Evolutionary conservation across 2,113 vertebrate species (phyloP), one percentile per base, ranked within the genome.

Genomic region (Leptocoma aspasia): DNA sequence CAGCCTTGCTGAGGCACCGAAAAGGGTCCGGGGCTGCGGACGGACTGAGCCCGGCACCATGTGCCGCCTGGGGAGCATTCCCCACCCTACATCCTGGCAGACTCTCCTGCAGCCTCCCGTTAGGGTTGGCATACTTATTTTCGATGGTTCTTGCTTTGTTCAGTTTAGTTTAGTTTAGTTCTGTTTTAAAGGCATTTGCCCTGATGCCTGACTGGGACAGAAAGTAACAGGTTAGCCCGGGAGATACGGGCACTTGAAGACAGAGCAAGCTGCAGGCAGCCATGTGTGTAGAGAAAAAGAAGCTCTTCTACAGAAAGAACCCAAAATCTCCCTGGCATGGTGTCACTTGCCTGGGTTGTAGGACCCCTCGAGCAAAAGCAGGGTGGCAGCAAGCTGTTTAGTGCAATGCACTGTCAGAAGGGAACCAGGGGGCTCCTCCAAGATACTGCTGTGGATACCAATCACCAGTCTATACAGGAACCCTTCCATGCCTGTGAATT

Each of bases 251-350:
- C 7, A 1, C 9, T 39, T n/a, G 22, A 31, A 47, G 27, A 20
- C 2, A 11, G 2, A n/a, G n/a, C 0, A 2, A 57, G 28, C 13
- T 50, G 26, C 27, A 31, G 15, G 22, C 31, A 30, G 22, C 15
- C 10, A 1, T 17, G 4, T 8, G 13, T 50, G 15, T 3, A 28
- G 39, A 33, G 50, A 73, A 28, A 31, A 20, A 65, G 78, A 28
- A 75, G 5, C 12, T 71, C 7, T 1, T 15, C 61, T 64, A 10
- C 26, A 60, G 33, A 53, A 71, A 82, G 33, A 87, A 66, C 3
- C 2, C 1, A 21, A 35, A 33, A 73, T 61, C 11, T 18, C 18
- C 3, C 8, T 0, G 0, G 6, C 19, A 2, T 3, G 16, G 4
- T 42, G 30, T 13, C 17, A 3, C 8, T 85, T 71, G 14, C 10